phyloP scores from a whole-genome alignment of 2,888 invertebrate species.

The Cylindroiulus punctatus region DNA sequence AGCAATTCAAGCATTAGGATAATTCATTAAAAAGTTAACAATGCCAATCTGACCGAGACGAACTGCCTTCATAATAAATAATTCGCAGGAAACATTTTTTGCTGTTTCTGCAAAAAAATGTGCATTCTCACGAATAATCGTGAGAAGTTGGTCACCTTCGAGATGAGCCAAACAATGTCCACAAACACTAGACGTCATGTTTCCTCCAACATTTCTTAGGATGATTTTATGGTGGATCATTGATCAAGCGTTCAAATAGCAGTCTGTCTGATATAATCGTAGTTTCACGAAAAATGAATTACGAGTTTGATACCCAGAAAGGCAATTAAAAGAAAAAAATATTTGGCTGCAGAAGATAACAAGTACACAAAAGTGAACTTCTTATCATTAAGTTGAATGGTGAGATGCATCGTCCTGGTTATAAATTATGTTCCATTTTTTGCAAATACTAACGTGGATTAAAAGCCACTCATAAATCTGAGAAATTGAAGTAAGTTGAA shows the following conservation, averaged over 20 bases:
- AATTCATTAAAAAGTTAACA: slow-evolving; percentile 26
- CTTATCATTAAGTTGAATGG: not conserved
- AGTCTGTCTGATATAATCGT: not conserved
- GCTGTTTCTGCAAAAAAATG: not conserved
- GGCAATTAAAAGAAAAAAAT: slow-evolving; percentile 21
- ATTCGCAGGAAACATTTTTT: slow-evolving; percentile 22
- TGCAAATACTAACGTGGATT: not conserved
- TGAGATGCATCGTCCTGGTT: not conserved
- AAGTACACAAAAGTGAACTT: not conserved
- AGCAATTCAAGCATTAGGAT: slow-evolving; percentile 1
- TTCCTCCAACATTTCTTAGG: not conserved
- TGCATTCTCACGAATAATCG: slow-evolving; percentile 16
- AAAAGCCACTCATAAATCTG: not conserved
- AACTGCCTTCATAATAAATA: slow-evolving; percentile 27
- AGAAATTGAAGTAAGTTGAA: not conserved
- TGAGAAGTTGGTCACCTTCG: slow-evolving; percentile 37
- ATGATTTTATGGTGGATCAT: not conserved
- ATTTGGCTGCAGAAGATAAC: not conserved
- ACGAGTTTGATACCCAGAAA: not conserved
- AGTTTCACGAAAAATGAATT: slow-evolving; percentile 16
- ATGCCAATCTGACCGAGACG: not conserved
- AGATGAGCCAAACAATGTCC: slow-evolving; percentile 26
- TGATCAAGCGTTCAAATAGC: not conserved
- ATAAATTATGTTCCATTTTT: not conserved
- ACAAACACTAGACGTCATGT: not conserved